Evolutionary conservation across 2,888 invertebrate genomes (phyloP).

Genomic region (Malacosoma neustria): DNA sequence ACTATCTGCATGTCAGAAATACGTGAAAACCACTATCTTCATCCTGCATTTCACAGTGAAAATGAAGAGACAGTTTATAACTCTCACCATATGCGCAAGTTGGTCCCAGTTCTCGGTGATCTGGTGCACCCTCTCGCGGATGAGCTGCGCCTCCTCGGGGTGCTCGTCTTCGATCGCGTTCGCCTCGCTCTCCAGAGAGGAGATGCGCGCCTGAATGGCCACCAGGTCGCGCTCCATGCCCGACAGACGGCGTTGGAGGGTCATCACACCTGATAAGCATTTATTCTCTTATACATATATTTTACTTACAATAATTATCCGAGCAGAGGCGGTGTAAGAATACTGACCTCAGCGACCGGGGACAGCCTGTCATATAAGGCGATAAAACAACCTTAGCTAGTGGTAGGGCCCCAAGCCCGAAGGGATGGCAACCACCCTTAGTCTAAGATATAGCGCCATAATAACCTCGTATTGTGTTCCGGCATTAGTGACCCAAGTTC

Average conservation of each 20-base stretch:
- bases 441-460: too few species aligned
- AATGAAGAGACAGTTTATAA: too few species aligned
- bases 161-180: constrained; percentile 93
- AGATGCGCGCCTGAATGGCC: constrained; percentile 97
- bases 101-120: constrained; percentile 97
- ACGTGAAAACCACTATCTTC: too few species aligned
- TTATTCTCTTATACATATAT: too few species aligned
- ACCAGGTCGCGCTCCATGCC: constrained; percentile 99
- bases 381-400: not conserved
- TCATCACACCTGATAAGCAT: constrained; percentile 90
- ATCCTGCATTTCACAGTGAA: too few species aligned
- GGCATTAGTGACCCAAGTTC: too few species aligned
- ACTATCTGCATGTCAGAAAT: too few species aligned
- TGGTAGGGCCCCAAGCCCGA: too few species aligned
- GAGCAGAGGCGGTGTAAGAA: not conserved
- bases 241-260: constrained; percentile 94
- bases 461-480: too few species aligned
- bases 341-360: not conserved
- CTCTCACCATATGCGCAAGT: constrained; percentile 91
- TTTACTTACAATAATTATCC: too few species aligned
- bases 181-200: constrained; percentile 95
- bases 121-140: constrained; percentile 91
- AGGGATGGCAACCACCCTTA: too few species aligned
- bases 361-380: not conserved
- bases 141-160: constrained; percentile 94